Evolutionary conservation across 2,797 vertebrate genomes (phyloP), one percentile per base, ranked within the genome.

Genomic region (Tinamus major): DNA sequence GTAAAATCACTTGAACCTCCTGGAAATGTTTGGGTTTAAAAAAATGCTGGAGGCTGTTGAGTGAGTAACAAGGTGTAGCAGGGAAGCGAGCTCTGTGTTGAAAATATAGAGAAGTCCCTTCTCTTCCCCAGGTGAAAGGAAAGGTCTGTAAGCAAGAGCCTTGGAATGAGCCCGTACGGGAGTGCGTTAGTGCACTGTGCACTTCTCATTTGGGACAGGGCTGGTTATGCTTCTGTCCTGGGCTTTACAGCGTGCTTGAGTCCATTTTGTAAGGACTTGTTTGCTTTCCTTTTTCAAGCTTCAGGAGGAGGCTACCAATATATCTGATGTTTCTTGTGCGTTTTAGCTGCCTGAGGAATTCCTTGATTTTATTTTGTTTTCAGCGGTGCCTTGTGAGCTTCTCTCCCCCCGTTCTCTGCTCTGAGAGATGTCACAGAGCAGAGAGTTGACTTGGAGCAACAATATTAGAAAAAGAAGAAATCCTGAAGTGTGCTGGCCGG

Each of bases 211-310:
- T 48, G 51, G n/a, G 48, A 19, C 65, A 59, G 65, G 53, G 33
- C 7, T 11, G 9, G 20, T 58, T 37, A 21, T 7, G 35, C 49
- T 20, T 31, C 6, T 27, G 41, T 29, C 69, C 35, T 72, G 39
- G 49, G 6, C 61, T 44, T 24, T 2, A 6, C 39, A 16, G 3
- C 24, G 6, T 17, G 46, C 46, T 61, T 84, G 51, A 65, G 72
- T 63, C 41, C 76, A 5, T 29, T 29, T 56, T 29, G 6, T 44
- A 69, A 59, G 48, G 61, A 24, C 23, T 61, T 56, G 23, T 51
- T 89, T 87, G 51, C 41, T 87, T 75, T 77, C 19, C 48, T 29
- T 72, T 72, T 41, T 35, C 39, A 35, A 84, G 37, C 39, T 78
- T 51, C 33, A 27, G 58, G 62, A 74, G 31, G 35, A 48, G 58